Conservation (phyloP, 1,140 invertebrate species). For the Diachasmimorpha longicaudata region DNA sequence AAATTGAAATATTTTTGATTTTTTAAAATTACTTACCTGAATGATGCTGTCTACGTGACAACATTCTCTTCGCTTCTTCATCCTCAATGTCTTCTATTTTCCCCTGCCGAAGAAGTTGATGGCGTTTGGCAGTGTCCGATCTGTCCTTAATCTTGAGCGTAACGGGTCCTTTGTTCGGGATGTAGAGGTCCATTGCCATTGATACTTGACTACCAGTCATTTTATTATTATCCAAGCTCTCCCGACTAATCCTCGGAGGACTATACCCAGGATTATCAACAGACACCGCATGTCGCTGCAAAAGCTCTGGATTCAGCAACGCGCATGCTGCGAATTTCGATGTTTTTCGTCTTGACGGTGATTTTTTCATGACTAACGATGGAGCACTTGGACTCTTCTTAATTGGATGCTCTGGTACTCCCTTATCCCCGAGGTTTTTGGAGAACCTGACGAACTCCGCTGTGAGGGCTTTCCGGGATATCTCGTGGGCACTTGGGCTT, state of each 20-base stretch:
- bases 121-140: constrained; percentile 74
- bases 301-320: constrained; percentile 64
- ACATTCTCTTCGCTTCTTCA: constrained; percentile 27
- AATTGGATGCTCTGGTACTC: constrained; percentile 51
- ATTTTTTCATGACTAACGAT: constrained; percentile 61
- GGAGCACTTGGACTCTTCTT: constrained; percentile 68
- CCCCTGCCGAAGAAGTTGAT: constrained; percentile 76
- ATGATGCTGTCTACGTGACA: constrained; percentile 12
- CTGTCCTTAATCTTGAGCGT: constrained; percentile 73
- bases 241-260: constrained; percentile 49
- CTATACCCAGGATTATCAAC: constrained; percentile 68
- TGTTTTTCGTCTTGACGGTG: constrained; percentile 47
- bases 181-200: constrained; percentile 76
- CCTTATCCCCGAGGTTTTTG: constrained; percentile 65
- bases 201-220: constrained; percentile 71
- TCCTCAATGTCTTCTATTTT: constrained; percentile 65
- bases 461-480: constrained; percentile 67
- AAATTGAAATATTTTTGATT: too few species aligned
- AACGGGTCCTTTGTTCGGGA: constrained; percentile 69
- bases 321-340: constrained; percentile 65
- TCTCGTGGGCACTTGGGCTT: constrained; percentile 54
- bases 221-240: constrained; percentile 63
- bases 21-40: neutral
- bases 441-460: constrained; percentile 76
- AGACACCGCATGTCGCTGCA: constrained; percentile 72